Conservation (phyloP, 2,113 vertebrate genomes). For the Cercopithecus mona region DNA sequence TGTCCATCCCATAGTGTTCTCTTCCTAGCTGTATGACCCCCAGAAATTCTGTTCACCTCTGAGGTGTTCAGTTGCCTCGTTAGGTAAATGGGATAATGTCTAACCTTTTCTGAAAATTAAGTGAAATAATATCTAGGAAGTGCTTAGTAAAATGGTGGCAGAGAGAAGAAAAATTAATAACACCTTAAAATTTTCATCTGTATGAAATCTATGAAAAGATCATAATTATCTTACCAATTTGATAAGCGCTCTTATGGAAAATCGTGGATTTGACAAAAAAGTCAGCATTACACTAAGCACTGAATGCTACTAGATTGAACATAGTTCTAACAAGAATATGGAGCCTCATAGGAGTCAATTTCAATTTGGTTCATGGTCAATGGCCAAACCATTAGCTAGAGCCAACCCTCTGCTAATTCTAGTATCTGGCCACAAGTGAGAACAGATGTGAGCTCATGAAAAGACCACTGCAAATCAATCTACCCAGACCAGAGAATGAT, state of each 20-base stretch:
- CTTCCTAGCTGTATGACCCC: background rate
- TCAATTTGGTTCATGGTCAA: slow-evolving; percentile 32
- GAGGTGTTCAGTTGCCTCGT: background rate
- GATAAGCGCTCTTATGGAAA: background rate
- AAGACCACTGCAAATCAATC: slow-evolving; percentile 15
- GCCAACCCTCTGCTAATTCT: slow-evolving; percentile 36
- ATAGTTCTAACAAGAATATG: background rate
- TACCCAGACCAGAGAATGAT: slow-evolving; percentile 13
- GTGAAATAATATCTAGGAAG: background rate
- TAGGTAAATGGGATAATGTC: background rate
- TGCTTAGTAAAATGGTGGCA: background rate
- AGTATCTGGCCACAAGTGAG: slow-evolving; percentile 28
- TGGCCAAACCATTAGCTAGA: slow-evolving; percentile 11
- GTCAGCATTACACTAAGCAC: background rate
- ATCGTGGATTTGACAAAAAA: background rate
- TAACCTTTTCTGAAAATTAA: background rate
- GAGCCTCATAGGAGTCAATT: slow-evolving; percentile 4
- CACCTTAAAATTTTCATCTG: background rate
- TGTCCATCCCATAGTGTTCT: too few relatives aligned
- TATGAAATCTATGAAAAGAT: background rate
- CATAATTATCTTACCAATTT: background rate
- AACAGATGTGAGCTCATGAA: slow-evolving; percentile 49
- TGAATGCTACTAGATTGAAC: background rate
- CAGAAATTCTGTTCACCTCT: background rate
- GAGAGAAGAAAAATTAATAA: slow-evolving; percentile 25